phyloP scores from a whole-genome alignment of 1,140 invertebrate species.

The Ceratitis capitata region DNA sequence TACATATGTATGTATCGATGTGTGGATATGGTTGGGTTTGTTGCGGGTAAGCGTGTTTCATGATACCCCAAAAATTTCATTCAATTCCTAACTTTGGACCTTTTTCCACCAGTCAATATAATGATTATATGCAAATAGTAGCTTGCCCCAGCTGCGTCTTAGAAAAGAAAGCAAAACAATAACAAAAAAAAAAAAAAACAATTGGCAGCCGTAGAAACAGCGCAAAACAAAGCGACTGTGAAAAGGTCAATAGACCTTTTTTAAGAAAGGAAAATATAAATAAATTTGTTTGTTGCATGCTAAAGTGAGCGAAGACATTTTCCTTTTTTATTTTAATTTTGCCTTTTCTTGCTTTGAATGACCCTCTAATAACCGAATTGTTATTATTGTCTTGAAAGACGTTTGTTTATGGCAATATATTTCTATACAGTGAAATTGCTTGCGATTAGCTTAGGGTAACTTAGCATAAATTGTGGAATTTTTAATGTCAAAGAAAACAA shows the following conservation, averaged over 20 bases:
- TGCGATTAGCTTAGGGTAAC: conserved; percentile 28
- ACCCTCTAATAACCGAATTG: not conserved
- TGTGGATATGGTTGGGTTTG: not conserved
- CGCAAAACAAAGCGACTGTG: not conserved
- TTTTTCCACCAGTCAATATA: not conserved
- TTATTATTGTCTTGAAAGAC: not conserved
- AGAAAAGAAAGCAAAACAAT: not conserved
- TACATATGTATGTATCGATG: not conserved
- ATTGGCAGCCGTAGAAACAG: not conserved
- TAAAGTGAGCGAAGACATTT: not conserved
- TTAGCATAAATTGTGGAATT: not conserved
- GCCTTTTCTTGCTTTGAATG: not conserved
- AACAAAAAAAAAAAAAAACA: not conserved
- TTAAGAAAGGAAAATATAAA: too few species aligned
- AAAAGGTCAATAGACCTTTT: conserved; percentile 23
- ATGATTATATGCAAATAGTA: not conserved
- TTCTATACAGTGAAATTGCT: not conserved
- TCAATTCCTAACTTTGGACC: not conserved
- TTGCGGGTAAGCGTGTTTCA: not conserved
- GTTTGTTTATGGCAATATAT: not conserved
- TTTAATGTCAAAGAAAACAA: not conserved
- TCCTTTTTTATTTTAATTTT: not conserved
- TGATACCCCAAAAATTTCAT: conserved; percentile 37
- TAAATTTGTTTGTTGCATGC: not conserved
- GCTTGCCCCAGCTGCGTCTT: not conserved